A percentile compares a stretch with the other conserved stretches of the same genome.
Conservation (phyloP, 2,888 invertebrate genomes). For the Drosophila nr. perissopoda region DNA sequence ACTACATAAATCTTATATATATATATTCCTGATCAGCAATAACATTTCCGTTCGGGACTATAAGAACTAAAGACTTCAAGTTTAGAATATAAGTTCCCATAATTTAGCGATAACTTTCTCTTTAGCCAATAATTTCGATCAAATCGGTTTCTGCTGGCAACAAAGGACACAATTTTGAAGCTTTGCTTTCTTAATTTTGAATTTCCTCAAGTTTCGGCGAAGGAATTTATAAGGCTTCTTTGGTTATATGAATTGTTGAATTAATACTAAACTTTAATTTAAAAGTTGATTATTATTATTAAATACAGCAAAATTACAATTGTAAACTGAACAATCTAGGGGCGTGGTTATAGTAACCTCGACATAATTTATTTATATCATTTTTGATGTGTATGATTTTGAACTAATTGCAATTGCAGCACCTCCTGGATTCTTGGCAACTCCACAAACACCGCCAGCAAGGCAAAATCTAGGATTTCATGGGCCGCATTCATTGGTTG, state of each 20-base stretch:
- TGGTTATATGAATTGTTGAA: background rate
- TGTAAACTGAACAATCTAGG: background rate
- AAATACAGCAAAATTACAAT: background rate
- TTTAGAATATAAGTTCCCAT: background rate
- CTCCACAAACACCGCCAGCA: conserved; percentile 69
- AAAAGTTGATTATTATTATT: background rate
- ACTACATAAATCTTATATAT: background rate
- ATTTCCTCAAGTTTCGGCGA: background rate
- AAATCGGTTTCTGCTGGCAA: background rate
- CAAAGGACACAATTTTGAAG: background rate
- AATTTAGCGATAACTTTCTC: background rate
- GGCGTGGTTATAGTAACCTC: too few relatives aligned
- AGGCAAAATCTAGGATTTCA: conserved; percentile 69
- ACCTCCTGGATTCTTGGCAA: conserved; percentile 73
- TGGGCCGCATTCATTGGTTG: conserved; percentile 55
- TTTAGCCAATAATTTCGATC: background rate
- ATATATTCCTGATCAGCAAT: background rate
- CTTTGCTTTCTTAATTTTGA: background rate
- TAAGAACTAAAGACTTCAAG: background rate
- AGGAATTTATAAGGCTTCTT: background rate
- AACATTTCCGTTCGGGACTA: background rate
- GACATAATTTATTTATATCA: background rate
- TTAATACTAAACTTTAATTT: background rate
- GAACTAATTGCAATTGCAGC: conserved; percentile 51
- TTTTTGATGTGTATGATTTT: background rate